Conservation (phyloP, 1,140 invertebrate genomes). For the Papilio helenus region DNA sequence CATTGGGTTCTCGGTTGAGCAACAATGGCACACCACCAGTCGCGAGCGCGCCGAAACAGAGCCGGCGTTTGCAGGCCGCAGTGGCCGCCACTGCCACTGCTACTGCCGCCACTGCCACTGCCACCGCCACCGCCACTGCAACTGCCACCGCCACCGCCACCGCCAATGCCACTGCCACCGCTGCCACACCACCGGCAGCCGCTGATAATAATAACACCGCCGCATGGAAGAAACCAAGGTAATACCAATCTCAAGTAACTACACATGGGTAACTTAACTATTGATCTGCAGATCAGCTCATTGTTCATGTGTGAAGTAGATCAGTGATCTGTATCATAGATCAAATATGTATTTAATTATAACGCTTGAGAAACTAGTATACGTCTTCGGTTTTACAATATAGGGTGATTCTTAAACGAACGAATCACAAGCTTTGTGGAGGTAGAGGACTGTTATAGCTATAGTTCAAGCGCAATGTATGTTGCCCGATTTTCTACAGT, state of each 20-base stretch:
- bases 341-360: too few relatives aligned
- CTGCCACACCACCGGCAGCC: slow-evolving; percentile 29
- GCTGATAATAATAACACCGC: slow-evolving; percentile 68
- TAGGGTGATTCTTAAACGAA: too few relatives aligned
- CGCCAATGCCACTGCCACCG: not conserved
- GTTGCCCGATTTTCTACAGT: too few relatives aligned
- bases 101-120: slow-evolving; percentile 34
- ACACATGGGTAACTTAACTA: too few relatives aligned
- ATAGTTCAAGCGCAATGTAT: too few relatives aligned
- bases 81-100: slow-evolving; percentile 35
- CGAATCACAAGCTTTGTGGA: too few relatives aligned
- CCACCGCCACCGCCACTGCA: slow-evolving; percentile 22
- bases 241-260: slow-evolving; percentile 14
- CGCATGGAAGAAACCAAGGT: slow-evolving; percentile 73
- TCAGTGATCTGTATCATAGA: too few relatives aligned
- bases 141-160: slow-evolving; percentile 18
- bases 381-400: too few relatives aligned
- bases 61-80: slow-evolving; percentile 40
- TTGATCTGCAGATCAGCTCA: too few relatives aligned
- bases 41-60: slow-evolving; percentile 44
- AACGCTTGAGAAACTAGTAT: too few relatives aligned
- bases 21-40: slow-evolving; percentile 50
- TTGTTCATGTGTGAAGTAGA: too few relatives aligned
- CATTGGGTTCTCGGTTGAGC: slow-evolving; percentile 71
- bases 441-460: too few relatives aligned